phyloP scores from a whole-genome alignment of 2,797 vertebrate genomes.

The Echeneis naucrates region DNA sequence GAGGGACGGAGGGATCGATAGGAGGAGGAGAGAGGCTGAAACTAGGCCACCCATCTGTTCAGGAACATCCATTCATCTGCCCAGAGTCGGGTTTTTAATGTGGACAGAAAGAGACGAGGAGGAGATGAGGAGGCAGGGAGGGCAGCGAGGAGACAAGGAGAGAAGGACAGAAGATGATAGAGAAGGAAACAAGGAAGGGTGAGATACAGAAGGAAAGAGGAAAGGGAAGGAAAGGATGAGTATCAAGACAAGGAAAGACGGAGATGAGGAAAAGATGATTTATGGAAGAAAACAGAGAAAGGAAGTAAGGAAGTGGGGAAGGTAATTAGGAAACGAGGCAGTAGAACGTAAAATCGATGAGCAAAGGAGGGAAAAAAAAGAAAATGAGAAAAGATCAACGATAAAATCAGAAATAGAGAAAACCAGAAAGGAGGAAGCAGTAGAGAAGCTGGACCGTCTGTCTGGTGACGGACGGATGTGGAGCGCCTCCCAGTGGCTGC shows the following conservation, averaged over 20 bases:
- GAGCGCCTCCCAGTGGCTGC: constrained; percentile 51
- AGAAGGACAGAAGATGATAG: too few relatives aligned
- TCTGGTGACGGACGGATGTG: constrained; percentile 15
- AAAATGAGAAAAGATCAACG: too few relatives aligned
- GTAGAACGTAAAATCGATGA: too few relatives aligned
- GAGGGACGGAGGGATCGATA: constrained; percentile 56
- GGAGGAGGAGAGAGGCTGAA: constrained; percentile 56
- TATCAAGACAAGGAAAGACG: background rate
- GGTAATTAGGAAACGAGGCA: background rate
- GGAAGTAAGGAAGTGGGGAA: background rate
- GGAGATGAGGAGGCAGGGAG: background rate
- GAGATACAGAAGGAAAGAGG: background rate
- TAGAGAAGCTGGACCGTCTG: too few relatives aligned
- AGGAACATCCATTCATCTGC: constrained; percentile 45
- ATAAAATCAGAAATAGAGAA: too few relatives aligned
- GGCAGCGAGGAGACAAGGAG: background rate
- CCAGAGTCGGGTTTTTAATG: constrained; percentile 32
- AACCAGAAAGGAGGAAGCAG: too few relatives aligned
- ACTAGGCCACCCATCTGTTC: constrained; percentile 69
- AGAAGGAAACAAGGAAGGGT: background rate
- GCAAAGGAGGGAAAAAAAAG: too few relatives aligned
- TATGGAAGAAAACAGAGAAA: background rate
- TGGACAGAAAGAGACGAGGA: constrained; percentile 9
- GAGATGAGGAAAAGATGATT: background rate
- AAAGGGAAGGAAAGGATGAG: background rate